These are phyloP conservation scores for Pedetes capensis DNA, from an alignment of 2,113 vertebrate species.

Conservation along the genomic window DNA sequence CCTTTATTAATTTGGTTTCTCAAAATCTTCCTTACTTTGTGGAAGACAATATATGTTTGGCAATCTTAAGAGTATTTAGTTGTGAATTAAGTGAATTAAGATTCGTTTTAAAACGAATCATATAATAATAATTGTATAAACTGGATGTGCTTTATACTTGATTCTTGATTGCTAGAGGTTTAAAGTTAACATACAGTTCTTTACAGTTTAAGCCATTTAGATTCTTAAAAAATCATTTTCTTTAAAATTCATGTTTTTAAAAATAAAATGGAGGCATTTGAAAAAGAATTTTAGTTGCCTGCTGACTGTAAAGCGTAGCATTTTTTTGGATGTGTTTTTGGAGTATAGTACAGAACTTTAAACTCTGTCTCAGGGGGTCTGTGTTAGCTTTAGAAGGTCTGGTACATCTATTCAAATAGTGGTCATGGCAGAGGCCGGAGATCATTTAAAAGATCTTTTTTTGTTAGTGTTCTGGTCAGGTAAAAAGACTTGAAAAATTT, in stretches of 20 bases:
- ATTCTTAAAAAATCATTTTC: background rate
- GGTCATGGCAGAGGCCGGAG: background rate
- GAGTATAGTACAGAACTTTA: background rate
- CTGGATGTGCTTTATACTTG: background rate
- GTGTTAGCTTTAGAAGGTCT: conserved; percentile 6
- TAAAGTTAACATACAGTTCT: background rate
- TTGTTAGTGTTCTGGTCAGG: background rate
- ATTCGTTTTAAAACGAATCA: conserved; percentile 40
- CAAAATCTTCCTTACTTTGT: background rate
- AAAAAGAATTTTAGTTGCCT: background rate
- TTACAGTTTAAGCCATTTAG: background rate
- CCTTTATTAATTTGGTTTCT: conserved; percentile 3
- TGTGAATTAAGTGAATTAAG: background rate
- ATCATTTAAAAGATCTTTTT: background rate
- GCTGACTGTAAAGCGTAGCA: background rate
- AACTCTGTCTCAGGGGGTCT: background rate
- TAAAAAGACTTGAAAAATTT: background rate
- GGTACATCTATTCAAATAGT: conserved; percentile 3
- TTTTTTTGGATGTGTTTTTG: background rate
- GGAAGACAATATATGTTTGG: background rate
- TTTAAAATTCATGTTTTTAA: conserved; percentile 29
- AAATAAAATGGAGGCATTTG: conserved; percentile 13
- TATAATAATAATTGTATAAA: background rate
- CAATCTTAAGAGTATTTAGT: background rate
- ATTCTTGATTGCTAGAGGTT: background rate